phyloP scores from a whole-genome alignment of 2,113 vertebrate species.

The Rhea pennata region DNA sequence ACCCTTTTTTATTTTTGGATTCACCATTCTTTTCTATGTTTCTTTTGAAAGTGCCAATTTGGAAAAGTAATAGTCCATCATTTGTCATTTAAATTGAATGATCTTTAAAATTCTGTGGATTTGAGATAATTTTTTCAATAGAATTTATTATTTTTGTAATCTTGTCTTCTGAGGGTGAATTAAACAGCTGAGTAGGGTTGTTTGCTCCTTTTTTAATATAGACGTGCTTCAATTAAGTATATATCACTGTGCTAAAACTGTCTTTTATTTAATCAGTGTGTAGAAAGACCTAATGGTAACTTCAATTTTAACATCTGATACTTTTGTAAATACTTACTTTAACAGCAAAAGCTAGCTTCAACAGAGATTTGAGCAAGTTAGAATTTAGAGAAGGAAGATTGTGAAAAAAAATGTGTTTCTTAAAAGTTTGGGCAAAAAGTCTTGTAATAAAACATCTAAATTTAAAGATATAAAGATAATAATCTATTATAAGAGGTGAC shows the following conservation, averaged over 20 bases:
- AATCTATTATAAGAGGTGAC: neutral
- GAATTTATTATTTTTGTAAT: neutral
- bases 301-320: neutral
- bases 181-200: neutral
- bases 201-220: neutral
- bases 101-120: neutral
- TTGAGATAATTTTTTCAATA: neutral
- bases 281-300: neutral
- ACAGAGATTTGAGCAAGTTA: neutral
- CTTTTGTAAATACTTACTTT: neutral
- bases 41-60: neutral
- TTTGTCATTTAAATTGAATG: conserved; percentile 35
- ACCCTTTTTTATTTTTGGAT: conserved; percentile 1
- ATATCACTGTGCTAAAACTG: neutral
- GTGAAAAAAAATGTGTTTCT: neutral
- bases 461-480: neutral
- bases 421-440: neutral
- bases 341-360: neutral
- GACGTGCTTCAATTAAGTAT: neutral
- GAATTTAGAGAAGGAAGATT: neutral
- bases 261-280: neutral
- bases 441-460: neutral
- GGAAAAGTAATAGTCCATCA: neutral
- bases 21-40: neutral
- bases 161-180: neutral